phyloP scores from a whole-genome alignment of 2,797 vertebrate species.

The Clamator glandarius region DNA sequence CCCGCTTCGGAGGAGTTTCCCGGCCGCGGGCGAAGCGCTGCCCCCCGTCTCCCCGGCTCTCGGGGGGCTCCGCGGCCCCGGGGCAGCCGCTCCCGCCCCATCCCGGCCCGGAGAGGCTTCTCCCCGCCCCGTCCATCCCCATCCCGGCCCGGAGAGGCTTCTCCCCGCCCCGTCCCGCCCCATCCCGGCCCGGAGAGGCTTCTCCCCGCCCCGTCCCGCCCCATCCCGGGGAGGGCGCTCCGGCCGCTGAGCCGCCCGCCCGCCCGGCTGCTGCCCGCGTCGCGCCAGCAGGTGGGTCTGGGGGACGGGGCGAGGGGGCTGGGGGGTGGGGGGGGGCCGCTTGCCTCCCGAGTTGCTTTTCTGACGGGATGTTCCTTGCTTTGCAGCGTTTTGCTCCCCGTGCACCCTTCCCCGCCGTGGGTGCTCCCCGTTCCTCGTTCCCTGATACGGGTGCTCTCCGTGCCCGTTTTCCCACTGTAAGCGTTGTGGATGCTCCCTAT shows the following conservation, averaged over 20 bases:
- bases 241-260: background rate
- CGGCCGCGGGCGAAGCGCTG: background rate
- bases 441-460: too few species aligned
- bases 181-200: too few species aligned
- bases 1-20: too few species aligned
- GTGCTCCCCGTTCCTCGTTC: too few species aligned
- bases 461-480: too few species aligned
- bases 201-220: too few species aligned
- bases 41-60: background rate
- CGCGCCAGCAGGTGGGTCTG: background rate
- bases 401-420: too few species aligned
- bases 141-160: background rate
- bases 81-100: background rate
- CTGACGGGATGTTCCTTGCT: background rate
- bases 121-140: background rate
- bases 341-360: background rate
- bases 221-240: too few species aligned
- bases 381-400: background rate
- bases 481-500: too few species aligned
- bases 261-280: background rate
- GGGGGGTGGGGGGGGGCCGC: background rate
- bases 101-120: background rate
- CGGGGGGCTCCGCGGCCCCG: background rate
- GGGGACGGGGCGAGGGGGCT: background rate
- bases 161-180: too few species aligned